These are phyloP conservation scores for Centropyge bicolor DNA, from an alignment of 2,797 vertebrate species.

Conservation along the genomic window DNA sequence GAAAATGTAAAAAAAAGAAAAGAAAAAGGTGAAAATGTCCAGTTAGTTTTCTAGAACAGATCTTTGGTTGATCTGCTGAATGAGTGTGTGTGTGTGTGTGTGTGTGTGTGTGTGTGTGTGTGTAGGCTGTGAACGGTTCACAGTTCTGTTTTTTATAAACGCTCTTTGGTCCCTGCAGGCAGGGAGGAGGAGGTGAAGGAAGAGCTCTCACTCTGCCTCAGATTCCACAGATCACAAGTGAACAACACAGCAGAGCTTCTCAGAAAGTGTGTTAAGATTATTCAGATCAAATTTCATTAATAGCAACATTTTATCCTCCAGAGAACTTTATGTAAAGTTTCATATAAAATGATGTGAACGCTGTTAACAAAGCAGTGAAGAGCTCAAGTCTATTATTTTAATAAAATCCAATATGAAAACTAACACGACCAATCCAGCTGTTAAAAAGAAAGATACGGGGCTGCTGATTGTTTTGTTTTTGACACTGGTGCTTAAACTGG, in stretches of 20 bases:
- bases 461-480: neutral
- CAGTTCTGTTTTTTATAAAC: slow-evolving; percentile 37
- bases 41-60: neutral
- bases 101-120: neutral
- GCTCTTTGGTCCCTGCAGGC: slow-evolving; percentile 6
- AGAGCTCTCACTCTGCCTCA: slow-evolving; percentile 47
- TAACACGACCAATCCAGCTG: neutral
- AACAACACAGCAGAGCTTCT: neutral
- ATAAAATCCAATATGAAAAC: neutral
- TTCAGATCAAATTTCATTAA: neutral
- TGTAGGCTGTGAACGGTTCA: slow-evolving; percentile 15
- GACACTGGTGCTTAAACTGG: too few species aligned
- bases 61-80: neutral
- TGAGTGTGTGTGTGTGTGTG: neutral
- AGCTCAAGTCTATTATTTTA: neutral
- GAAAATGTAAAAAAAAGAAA: neutral
- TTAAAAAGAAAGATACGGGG: neutral
- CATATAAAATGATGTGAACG: too few species aligned
- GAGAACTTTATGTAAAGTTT: neutral
- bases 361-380: neutral
- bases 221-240: neutral
- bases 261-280: neutral
- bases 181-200: neutral
- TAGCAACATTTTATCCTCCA: neutral
- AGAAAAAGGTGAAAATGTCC: rapidly evolving